phyloP scores from a whole-genome alignment of 2,888 invertebrate species.

The Eupithecia vulgata region DNA sequence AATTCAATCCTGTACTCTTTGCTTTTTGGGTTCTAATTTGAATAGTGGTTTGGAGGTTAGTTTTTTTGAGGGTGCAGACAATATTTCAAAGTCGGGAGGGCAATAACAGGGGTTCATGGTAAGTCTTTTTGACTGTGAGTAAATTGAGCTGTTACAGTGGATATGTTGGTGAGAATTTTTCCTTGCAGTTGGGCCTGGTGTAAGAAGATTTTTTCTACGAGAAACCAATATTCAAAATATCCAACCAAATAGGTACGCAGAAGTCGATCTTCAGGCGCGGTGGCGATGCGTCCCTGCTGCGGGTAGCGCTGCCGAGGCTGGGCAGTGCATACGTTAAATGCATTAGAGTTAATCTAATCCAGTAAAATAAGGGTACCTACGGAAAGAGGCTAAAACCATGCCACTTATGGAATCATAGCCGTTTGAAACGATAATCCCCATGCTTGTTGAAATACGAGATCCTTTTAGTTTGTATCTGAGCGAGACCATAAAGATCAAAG shows the following conservation, averaged over 20 bases:
- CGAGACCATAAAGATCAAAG: conserved; percentile 46
- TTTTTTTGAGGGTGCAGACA: conserved; percentile 17
- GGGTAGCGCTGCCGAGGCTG: too few species aligned
- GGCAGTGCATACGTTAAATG: too few species aligned
- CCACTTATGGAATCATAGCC: conserved; percentile 17
- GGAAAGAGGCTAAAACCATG: conserved; percentile 11
- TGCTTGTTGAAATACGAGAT: conserved; percentile 18
- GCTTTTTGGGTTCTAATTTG: conserved; percentile 57
- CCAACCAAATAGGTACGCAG: neutral
- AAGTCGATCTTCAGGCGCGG: too few species aligned
- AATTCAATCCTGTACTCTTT: conserved; percentile 50
- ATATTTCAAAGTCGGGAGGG: conserved; percentile 19
- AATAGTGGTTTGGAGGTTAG: conserved; percentile 48
- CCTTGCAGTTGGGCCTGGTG: neutral
- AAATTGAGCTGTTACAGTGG: conserved; percentile 5
- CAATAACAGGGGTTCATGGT: neutral
- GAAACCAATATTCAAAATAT: neutral
- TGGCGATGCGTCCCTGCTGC: too few species aligned
- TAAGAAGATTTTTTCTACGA: neutral
- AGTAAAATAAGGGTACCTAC: conserved; percentile 4
- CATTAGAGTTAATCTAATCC: conserved; percentile 4
- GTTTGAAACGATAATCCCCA: conserved; percentile 36
- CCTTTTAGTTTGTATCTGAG: conserved; percentile 35
- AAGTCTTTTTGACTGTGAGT: neutral
- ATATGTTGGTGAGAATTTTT: neutral